Conservation (phyloP, 2,113 vertebrate species). For the Elephantulus edwardii region DNA sequence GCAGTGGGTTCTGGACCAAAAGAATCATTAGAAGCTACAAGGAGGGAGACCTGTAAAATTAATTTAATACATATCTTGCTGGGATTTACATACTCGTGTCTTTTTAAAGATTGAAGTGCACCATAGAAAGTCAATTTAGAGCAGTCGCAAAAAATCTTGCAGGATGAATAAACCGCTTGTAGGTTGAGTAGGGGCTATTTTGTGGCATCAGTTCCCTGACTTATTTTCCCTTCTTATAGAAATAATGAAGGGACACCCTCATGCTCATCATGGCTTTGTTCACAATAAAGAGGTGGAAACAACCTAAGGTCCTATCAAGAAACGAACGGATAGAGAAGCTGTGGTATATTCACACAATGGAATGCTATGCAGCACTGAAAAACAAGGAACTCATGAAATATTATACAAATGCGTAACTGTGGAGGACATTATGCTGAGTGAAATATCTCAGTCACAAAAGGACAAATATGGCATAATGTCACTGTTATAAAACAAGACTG, state of each 20-base stretch:
- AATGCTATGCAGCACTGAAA: too few relatives aligned
- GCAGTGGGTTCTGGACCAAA: constrained; percentile 27
- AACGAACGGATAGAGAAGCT: too few relatives aligned
- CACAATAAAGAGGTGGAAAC: too few relatives aligned
- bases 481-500: too few relatives aligned
- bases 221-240: background rate
- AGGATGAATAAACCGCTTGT: background rate
- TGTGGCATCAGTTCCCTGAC: background rate
- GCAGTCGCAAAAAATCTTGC: background rate
- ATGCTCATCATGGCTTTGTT: too few relatives aligned
- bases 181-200: background rate
- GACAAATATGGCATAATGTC: too few relatives aligned
- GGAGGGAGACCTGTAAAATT: background rate
- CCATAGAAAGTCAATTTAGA: background rate
- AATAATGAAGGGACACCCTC: constrained; percentile 40
- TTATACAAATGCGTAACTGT: too few relatives aligned
- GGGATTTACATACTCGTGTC: background rate
- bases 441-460: too few relatives aligned
- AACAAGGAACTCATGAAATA: too few relatives aligned
- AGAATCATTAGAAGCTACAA: background rate
- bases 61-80: background rate
- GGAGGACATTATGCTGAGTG: too few relatives aligned
- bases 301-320: too few relatives aligned
- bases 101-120: background rate
- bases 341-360: too few relatives aligned